Evolutionary conservation across 2,888 invertebrate species (phyloP).

Genomic region (Clitarchus hookeri): DNA sequence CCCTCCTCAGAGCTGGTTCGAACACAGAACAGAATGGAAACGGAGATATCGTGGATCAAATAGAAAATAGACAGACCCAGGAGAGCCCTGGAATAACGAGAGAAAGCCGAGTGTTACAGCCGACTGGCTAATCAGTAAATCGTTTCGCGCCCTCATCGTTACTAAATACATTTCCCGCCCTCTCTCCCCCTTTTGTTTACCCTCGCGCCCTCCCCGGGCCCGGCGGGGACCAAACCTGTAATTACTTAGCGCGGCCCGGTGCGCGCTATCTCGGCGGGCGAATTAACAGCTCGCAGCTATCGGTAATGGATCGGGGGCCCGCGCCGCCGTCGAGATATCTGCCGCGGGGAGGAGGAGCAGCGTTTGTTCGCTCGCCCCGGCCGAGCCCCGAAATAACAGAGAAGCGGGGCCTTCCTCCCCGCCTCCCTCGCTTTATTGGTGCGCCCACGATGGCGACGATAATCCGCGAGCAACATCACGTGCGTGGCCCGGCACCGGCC

Average conservation of each 20-base stretch:
- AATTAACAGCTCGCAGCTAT: slow-evolving; percentile 14
- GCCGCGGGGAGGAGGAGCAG: background rate
- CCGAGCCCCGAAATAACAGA: background rate
- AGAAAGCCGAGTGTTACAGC: background rate
- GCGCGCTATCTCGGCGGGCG: slow-evolving; percentile 1
- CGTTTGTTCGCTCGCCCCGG: slow-evolving; percentile 4
- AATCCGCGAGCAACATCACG: background rate
- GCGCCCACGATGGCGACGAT: background rate
- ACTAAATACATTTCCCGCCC: slow-evolving; percentile 22
- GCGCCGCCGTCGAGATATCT: background rate
- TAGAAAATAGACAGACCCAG: background rate
- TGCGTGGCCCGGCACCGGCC: background rate
- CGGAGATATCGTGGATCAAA: background rate
- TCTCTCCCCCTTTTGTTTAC: slow-evolving; percentile 23
- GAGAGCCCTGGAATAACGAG: no score
- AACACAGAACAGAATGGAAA: background rate
- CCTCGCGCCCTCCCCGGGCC: background rate
- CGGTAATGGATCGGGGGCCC: background rate
- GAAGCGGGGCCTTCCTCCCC: background rate
- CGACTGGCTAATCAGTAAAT: background rate
- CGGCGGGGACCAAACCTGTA: background rate
- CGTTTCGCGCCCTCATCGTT: slow-evolving; percentile 19
- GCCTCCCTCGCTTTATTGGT: no score
- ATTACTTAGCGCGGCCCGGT: background rate
- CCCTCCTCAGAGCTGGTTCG: background rate